phyloP scores from a whole-genome alignment of 2,888 invertebrate genomes.

The Nomada ferruginata region DNA sequence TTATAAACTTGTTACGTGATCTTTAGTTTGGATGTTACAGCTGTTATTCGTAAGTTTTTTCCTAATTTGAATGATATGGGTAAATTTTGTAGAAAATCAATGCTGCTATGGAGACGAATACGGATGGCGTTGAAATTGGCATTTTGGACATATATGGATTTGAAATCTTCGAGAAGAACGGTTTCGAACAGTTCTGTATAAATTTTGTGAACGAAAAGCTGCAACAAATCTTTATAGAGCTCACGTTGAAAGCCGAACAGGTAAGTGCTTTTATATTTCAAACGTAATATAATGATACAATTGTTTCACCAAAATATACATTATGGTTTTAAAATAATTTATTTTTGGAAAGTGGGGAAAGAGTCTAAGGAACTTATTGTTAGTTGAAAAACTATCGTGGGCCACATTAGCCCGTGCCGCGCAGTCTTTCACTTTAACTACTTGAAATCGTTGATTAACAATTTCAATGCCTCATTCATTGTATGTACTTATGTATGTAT shows the following conservation, averaged over 20 bases:
- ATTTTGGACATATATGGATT: conserved; percentile 90
- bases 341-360: too few relatives aligned
- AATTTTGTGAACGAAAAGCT: conserved; percentile 90
- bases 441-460: too few relatives aligned
- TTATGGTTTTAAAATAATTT: too few relatives aligned
- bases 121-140: conserved; percentile 85
- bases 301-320: too few relatives aligned
- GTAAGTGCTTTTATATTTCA: conserved; percentile 79
- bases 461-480: too few relatives aligned
- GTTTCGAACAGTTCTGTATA: conserved; percentile 90
- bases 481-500: too few relatives aligned
- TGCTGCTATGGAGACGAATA: conserved; percentile 86
- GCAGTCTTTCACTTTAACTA: too few relatives aligned
- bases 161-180: conserved; percentile 89
- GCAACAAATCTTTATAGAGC: conserved; percentile 90
- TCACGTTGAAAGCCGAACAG: conserved; percentile 89
- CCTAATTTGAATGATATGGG: neutral
- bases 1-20: too few relatives aligned
- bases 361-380: too few relatives aligned
- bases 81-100: conserved; percentile 86
- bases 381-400: too few relatives aligned
- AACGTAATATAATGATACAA: neutral
- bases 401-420: too few relatives aligned
- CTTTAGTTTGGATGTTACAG: neutral
- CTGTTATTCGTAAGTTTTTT: neutral